Evolutionary conservation across 2,113 vertebrate species (phyloP), one percentile per base, ranked within the genome.

Genomic region (Paedocypris sp.): DNA sequence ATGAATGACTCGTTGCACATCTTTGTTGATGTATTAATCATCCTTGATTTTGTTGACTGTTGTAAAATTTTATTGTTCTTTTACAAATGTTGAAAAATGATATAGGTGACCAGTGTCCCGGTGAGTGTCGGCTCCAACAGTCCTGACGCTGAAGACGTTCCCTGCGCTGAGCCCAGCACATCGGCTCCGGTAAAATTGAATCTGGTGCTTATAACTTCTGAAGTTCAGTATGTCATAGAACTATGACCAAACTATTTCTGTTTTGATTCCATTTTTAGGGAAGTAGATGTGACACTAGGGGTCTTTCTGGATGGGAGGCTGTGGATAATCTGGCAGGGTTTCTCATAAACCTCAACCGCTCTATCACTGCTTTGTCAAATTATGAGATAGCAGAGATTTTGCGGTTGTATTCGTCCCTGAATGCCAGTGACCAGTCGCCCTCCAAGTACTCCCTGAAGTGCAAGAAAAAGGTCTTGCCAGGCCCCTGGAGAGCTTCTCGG

Each of bases 401-500:
- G 36, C 4, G 20, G 12, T 6, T 59, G 20, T 69, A 52, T 32
- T 29, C 28, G 6, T 31, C 11, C 7, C 6, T 69, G 12, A 2
- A 69, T 60, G 3, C 39, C 31, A 32, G 58, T 8, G 61, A 60
- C 29, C 10, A 64, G 52, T 19, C 36, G 12, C 53, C 36, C 2
- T 29, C 38, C 36, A 68, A 26, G 26, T 68, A 62, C n/a, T 7
- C 33, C 19, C 6, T 63, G 3, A 62, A 68, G 10, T 7, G 9
- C 6, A 62, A 59, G 22, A 63, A 59, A 20, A 67, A 19, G 7
- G 52, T 16, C 11, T 49, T 62, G 42, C 19, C 42, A 62, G 59
- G 66, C 11, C 63, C 45, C 4, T 59, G 63, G 59, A 68, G 59
- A 57, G 59, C 60, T 57, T 62, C 66, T 1, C 7, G 12, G 28